These are phyloP conservation scores for Noctua janthina DNA, from an alignment of 2,888 invertebrate species.

Conservation along the genomic window DNA sequence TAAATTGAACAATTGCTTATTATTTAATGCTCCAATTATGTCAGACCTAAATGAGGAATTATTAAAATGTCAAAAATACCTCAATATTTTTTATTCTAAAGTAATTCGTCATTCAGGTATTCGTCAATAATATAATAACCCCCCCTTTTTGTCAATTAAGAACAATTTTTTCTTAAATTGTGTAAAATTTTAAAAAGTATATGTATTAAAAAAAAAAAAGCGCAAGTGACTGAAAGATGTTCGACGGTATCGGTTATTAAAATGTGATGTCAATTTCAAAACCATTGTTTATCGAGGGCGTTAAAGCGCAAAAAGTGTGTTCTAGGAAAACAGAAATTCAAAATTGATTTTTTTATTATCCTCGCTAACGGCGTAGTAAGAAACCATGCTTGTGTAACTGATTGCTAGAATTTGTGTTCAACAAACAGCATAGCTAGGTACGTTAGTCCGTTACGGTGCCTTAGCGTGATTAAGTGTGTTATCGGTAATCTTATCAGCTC, in stretches of 20 bases:
- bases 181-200: no score
- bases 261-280: neutral
- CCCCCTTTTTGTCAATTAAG: no score
- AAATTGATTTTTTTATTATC: neutral
- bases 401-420: constrained; percentile 9
- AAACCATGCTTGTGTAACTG: neutral
- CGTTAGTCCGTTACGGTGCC: constrained; percentile 63
- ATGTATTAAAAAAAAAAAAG: neutral
- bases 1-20: no score
- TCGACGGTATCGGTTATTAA: neutral
- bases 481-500: constrained; percentile 83
- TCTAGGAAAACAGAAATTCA: neutral
- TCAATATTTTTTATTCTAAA: no score
- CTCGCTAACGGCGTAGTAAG: neutral
- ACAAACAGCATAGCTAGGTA: constrained; percentile 29
- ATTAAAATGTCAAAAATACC: no score
- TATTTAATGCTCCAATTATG: no score
- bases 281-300: neutral
- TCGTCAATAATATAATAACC: no score
- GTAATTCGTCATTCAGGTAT: no score
- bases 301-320: neutral
- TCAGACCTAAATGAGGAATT: no score
- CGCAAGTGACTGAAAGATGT: neutral
- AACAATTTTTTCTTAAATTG: no score
- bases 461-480: constrained; percentile 74